Percentiles rank a stretch among this genome's conserved stretches.
These are phyloP conservation scores for Alcedo atthis DNA, from an alignment of 2,797 vertebrate genomes.

Conservation along the genomic window DNA sequence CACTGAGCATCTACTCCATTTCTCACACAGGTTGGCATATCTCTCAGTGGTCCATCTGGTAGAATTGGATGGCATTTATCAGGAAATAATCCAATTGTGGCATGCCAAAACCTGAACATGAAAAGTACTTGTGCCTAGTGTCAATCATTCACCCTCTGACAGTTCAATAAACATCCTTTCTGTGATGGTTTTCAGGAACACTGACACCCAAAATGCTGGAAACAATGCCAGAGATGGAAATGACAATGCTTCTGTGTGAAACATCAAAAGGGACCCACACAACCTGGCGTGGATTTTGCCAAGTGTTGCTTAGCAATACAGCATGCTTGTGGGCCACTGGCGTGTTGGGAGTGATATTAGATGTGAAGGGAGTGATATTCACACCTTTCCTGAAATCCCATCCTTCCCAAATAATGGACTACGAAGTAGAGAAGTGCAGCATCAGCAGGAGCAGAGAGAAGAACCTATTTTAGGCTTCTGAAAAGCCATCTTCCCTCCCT, in stretches of 20 bases:
- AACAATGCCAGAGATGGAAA: constrained; percentile 74
- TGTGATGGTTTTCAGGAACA: constrained; percentile 73
- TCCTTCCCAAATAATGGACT: constrained; percentile 50
- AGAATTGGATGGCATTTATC: constrained; percentile 78
- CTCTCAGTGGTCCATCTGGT: constrained; percentile 70
- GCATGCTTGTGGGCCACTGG: constrained; percentile 40
- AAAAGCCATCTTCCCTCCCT: not conserved
- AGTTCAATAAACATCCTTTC: constrained; percentile 76
- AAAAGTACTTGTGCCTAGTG: constrained; percentile 75
- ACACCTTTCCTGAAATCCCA: constrained; percentile 50
- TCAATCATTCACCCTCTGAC: constrained; percentile 79
- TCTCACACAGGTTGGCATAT: constrained; percentile 75
- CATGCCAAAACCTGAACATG: constrained; percentile 77
- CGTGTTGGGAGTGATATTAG: constrained; percentile 2
- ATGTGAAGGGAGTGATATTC: constrained; percentile 45
- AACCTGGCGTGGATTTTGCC: constrained; percentile 66
- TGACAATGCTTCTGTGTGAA: constrained; percentile 63
- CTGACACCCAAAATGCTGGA: constrained; percentile 62
- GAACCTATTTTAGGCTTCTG: not conserved
- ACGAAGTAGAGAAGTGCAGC: not conserved
- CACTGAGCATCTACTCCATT: constrained; percentile 60
- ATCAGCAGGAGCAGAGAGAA: not conserved
- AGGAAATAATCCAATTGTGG: constrained; percentile 78
- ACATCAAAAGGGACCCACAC: constrained; percentile 61
- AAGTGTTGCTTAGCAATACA: constrained; percentile 73